These are phyloP conservation scores for Phalloptychus januarius DNA, from an alignment of 2,797 vertebrate genomes.

Conservation along the genomic window DNA sequence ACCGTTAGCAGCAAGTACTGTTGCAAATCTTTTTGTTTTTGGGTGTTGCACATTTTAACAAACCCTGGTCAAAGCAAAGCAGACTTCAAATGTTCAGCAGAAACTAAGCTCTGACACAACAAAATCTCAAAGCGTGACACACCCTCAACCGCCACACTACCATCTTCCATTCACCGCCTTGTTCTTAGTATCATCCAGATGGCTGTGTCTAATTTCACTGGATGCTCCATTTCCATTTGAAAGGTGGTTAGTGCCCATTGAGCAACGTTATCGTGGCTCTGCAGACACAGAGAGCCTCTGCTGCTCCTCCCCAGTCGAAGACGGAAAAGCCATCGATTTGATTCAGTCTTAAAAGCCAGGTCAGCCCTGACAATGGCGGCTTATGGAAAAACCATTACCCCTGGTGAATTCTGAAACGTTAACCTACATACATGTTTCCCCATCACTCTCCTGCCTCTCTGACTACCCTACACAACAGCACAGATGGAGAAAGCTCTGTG, in stretches of 20 bases:
- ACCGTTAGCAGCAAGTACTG: neutral
- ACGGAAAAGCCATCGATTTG: constrained; percentile 74
- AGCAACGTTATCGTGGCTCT: constrained; percentile 68
- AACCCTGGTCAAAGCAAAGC: constrained; percentile 18
- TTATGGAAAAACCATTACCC: constrained; percentile 76
- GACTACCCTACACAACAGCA: constrained; percentile 36
- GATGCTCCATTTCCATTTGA: constrained; percentile 73
- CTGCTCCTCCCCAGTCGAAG: constrained; percentile 55
- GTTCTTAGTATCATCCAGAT: constrained; percentile 52
- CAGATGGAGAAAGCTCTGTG: constrained; percentile 58
- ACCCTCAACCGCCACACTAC: constrained; percentile 36
- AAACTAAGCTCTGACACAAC: constrained; percentile 31
- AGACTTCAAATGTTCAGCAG: constrained; percentile 17
- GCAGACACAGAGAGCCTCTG: constrained; percentile 60
- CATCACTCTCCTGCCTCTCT: constrained; percentile 23
- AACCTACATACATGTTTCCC: constrained; percentile 64
- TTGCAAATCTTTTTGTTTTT: neutral
- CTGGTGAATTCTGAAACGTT: constrained; percentile 69
- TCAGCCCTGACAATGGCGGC: constrained; percentile 70
- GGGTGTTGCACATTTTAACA: neutral
- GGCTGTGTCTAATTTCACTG: constrained; percentile 66
- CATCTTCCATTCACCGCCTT: constrained; percentile 39
- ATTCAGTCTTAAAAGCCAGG: constrained; percentile 75
- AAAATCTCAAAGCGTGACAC: constrained; percentile 38
- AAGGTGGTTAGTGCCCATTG: constrained; percentile 66